phyloP scores from a whole-genome alignment of 92 coral and sea anemone genomes.

The Porites evermanni region DNA sequence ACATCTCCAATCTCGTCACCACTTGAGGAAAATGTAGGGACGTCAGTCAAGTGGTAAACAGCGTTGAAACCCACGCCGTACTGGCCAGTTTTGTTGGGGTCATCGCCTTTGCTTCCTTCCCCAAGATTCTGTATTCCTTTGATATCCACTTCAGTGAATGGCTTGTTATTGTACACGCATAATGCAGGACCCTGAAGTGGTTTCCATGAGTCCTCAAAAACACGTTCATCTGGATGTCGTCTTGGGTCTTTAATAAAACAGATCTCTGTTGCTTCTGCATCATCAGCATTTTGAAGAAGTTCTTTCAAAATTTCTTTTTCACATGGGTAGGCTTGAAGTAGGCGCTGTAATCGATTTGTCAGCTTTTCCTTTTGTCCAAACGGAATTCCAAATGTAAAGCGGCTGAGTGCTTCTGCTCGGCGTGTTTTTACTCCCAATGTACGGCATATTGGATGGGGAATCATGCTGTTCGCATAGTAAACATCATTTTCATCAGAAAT shows the following conservation, averaged over 20 bases:
- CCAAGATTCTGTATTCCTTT: slow-evolving; percentile 90
- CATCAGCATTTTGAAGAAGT: slow-evolving; percentile 86
- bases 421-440: slow-evolving; percentile 75
- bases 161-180: slow-evolving; percentile 85
- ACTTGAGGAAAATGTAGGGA: slow-evolving; percentile 80
- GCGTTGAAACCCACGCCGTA: slow-evolving; percentile 95
- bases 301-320: slow-evolving; percentile 75
- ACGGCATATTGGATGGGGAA: slow-evolving; percentile 27
- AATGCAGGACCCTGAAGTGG: slow-evolving; percentile 90
- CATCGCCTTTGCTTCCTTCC: slow-evolving; percentile 86
- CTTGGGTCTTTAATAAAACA: slow-evolving; percentile 84
- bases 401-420: slow-evolving; percentile 66
- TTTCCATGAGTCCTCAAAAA: slow-evolving; percentile 80
- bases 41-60: slow-evolving; percentile 91
- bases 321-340: slow-evolving; percentile 71
- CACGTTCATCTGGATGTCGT: slow-evolving; percentile 48
- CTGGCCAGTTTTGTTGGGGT: slow-evolving; percentile 94
- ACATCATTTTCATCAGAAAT: slow-evolving; percentile 65
- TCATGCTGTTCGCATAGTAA: slow-evolving; percentile 43
- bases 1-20: slow-evolving; percentile 83
- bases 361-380: slow-evolving; percentile 82
- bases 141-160: slow-evolving; percentile 75
- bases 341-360: slow-evolving; percentile 67
- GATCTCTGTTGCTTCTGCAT: slow-evolving; percentile 76
- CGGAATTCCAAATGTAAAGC: slow-evolving; percentile 48